Evolutionary conservation across 2,888 invertebrate genomes (phyloP).

Genomic region (Pheosia tremula): DNA sequence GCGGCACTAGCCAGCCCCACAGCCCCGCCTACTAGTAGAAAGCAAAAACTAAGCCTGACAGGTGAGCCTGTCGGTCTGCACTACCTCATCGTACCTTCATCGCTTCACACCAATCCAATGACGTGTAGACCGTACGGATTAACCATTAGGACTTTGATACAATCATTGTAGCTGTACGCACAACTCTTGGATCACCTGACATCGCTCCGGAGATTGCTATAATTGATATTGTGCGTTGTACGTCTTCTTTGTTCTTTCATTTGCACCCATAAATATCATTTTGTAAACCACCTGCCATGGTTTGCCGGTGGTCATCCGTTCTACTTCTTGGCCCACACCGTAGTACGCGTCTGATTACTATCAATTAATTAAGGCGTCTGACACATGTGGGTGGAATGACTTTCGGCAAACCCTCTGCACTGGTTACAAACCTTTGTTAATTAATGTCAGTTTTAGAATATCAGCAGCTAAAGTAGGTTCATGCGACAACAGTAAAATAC

Average conservation of each 20-base stretch:
- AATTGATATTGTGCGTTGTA: constrained; percentile 31
- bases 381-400: not conserved
- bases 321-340: not conserved
- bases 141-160: constrained; percentile 38
- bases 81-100: constrained; percentile 36
- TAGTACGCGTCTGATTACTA: not conserved
- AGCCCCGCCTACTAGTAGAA: constrained; percentile 85
- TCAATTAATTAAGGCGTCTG: not conserved
- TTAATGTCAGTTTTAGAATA: not conserved
- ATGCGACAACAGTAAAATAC: too few relatives aligned
- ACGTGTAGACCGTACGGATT: constrained; percentile 45
- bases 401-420: not conserved
- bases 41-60: constrained; percentile 89
- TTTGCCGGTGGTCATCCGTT: not conserved
- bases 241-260: constrained; percentile 31
- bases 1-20: constrained; percentile 87
- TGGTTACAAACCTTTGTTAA: not conserved
- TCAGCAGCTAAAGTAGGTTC: too few relatives aligned
- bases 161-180: constrained; percentile 35
- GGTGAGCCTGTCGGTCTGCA: constrained; percentile 74
- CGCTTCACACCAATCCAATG: constrained; percentile 46
- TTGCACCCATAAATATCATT: constrained; percentile 37
- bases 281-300: not conserved
- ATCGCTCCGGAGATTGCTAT: constrained; percentile 32
- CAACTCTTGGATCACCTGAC: constrained; percentile 39